Percentiles rank a stretch among this genome's conserved stretches.
Conservation (phyloP, 2,113 vertebrate species). For the Rattus rattus region DNA sequence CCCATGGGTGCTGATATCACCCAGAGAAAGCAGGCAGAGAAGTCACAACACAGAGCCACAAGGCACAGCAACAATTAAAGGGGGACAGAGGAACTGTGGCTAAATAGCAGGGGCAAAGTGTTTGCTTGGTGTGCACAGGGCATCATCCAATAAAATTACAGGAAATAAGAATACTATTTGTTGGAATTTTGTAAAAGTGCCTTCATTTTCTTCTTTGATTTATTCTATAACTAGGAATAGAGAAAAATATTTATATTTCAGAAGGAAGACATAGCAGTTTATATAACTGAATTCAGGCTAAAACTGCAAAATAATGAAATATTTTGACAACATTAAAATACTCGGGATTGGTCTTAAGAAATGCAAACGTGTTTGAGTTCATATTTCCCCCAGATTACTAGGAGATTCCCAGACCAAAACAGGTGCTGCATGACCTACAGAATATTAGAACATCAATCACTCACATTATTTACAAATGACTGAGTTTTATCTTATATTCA, state of each 20-base stretch:
- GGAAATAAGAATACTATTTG: background rate
- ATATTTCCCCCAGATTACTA: constrained; percentile 36
- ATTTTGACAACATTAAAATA: background rate
- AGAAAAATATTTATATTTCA: background rate
- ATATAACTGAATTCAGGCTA: constrained; percentile 13
- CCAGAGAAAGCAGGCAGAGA: background rate
- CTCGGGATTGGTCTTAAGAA: constrained; percentile 14
- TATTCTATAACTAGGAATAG: background rate
- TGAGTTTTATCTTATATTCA: constrained; percentile 53
- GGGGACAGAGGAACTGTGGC: background rate
- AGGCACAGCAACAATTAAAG: constrained; percentile 44
- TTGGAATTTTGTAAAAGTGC: background rate
- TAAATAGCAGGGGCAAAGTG: too few species aligned
- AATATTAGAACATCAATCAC: constrained; percentile 35
- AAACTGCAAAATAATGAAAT: constrained; percentile 48
- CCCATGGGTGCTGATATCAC: background rate
- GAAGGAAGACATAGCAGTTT: background rate
- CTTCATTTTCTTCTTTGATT: background rate
- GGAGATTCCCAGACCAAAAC: background rate
- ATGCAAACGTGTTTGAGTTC: background rate
- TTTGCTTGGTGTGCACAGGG: too few species aligned
- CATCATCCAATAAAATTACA: background rate
- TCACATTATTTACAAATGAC: background rate
- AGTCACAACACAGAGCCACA: background rate
- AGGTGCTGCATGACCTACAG: background rate